A percentile compares a stretch with the other conserved stretches of the same genome.
Conservation (phyloP, 1,140 invertebrate species). For the Periplaneta americana region DNA sequence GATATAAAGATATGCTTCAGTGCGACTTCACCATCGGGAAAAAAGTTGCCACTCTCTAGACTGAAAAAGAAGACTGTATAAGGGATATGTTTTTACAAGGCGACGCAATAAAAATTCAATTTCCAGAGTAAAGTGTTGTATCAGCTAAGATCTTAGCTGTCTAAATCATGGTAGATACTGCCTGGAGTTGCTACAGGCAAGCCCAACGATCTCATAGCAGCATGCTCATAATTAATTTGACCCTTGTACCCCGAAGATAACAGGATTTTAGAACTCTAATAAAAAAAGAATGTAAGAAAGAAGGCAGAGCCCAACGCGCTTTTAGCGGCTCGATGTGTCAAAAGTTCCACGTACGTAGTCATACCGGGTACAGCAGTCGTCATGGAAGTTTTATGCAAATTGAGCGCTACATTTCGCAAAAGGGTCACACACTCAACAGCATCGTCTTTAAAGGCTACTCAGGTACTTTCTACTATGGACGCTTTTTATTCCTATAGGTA, state of each 20-base stretch:
- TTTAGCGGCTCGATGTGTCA: neutral
- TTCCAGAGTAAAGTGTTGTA: neutral
- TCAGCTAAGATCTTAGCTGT: neutral
- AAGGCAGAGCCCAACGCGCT: neutral
- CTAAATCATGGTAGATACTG: neutral
- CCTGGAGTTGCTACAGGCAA: neutral
- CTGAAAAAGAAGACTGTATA: too few relatives aligned
- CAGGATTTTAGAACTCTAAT: neutral
- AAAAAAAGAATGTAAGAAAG: neutral
- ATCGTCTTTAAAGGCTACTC: neutral
- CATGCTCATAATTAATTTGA: neutral
- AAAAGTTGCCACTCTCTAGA: too few relatives aligned
- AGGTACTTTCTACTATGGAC: neutral
- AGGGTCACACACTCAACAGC: too few relatives aligned
- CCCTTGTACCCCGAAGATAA: neutral
- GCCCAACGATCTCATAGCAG: neutral
- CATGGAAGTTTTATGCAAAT: neutral
- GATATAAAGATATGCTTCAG: too few relatives aligned
- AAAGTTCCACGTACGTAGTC: neutral
- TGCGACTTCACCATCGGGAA: too few relatives aligned
- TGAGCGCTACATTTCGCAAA: neutral
- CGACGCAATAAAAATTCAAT: neutral
- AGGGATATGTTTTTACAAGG: neutral
- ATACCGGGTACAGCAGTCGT: too few relatives aligned
- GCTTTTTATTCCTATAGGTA: too few relatives aligned